These are phyloP conservation scores for Habroteleia sp. DNA, from an alignment of 2,888 invertebrate genomes.

Conservation along the genomic window DNA sequence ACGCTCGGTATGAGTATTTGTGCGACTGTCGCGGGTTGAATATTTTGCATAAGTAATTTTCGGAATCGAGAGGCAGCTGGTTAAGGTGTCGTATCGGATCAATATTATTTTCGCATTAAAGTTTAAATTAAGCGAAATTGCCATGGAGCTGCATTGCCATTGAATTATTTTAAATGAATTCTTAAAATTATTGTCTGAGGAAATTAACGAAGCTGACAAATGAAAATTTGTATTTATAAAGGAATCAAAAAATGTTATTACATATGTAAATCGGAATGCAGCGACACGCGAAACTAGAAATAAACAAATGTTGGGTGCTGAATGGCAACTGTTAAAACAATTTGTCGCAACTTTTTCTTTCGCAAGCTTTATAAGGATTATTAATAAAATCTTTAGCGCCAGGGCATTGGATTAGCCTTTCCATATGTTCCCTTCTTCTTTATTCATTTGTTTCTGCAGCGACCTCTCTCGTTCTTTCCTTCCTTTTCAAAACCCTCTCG, in stretches of 20 bases:
- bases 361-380: conserved; percentile 17
- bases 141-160: too few species aligned
- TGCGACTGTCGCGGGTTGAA: conserved; percentile 11
- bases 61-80: not conserved
- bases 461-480: conserved; percentile 52
- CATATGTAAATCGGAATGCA: too few species aligned
- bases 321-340: conserved; percentile 1
- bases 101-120: too few species aligned
- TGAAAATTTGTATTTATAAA: too few species aligned
- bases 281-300: too few species aligned
- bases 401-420: conserved; percentile 22
- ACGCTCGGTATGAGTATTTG: conserved; percentile 31
- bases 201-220: too few species aligned
- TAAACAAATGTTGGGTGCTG: too few species aligned
- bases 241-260: too few species aligned
- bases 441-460: conserved; percentile 50
- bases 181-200: too few species aligned
- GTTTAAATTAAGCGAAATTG: too few species aligned
- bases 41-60: conserved; percentile 37
- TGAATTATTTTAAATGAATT: too few species aligned
- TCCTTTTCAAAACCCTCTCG: conserved; percentile 36
- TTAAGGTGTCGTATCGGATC: too few species aligned
- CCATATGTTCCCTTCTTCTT: conserved; percentile 34
- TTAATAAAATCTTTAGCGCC: conserved; percentile 49
- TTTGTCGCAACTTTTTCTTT: conserved; percentile 8